These are phyloP conservation scores for Ferdinandea cuprea DNA, from an alignment of 2,888 invertebrate genomes.

Conservation along the genomic window DNA sequence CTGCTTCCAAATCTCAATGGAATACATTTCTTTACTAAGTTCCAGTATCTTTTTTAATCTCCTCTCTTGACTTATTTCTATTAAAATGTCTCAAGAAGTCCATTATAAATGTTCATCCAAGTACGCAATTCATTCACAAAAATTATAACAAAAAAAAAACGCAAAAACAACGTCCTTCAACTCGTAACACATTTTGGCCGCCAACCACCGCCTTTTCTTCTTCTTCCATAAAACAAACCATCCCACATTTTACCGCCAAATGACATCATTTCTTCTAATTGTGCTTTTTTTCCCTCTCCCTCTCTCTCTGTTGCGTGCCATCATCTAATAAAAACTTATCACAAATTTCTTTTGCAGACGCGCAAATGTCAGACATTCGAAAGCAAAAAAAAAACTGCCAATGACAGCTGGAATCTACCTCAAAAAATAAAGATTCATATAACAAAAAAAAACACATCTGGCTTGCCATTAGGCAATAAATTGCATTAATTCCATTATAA, in stretches of 20 bases:
- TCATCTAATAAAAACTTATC: constrained; percentile 20
- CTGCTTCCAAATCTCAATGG: too few relatives aligned
- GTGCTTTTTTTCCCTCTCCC: too few relatives aligned
- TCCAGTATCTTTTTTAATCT: too few relatives aligned
- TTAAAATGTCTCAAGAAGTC: neutral
- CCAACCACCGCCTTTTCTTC: neutral
- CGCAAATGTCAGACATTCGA: neutral
- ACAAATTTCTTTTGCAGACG: constrained; percentile 15
- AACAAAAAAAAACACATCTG: constrained; percentile 1
- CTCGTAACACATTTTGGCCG: neutral
- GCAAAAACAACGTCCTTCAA: constrained; percentile 1
- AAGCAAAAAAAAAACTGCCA: neutral
- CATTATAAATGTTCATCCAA: too few relatives aligned
- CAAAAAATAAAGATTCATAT: neutral
- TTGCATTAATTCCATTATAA: constrained; percentile 16
- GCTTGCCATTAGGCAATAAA: constrained; percentile 25
- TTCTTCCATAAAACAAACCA: neutral
- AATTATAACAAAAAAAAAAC: neutral
- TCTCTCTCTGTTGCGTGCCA: constrained; percentile 13
- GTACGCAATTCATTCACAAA: neutral
- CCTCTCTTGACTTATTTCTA: neutral
- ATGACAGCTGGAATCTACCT: constrained; percentile 10
- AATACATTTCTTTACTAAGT: too few relatives aligned
- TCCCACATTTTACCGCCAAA: neutral
- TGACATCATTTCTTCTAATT: constrained; percentile 28